Evolutionary conservation across 2,888 invertebrate species (phyloP).

Genomic region (Lamellibrachia satsuma): DNA sequence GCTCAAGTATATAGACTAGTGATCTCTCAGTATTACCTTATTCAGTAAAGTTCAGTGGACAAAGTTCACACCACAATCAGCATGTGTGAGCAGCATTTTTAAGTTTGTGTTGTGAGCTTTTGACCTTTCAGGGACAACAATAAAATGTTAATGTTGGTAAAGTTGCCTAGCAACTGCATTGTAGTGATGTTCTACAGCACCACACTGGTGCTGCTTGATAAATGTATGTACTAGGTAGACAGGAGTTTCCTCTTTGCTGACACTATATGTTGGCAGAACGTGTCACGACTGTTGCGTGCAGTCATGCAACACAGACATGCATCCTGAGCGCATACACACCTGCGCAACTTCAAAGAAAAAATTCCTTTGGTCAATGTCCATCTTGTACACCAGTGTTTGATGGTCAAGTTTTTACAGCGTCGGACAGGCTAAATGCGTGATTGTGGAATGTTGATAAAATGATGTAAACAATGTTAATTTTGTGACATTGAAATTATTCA

Average conservation of each 20-base stretch:
- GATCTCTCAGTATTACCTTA: neutral
- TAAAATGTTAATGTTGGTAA: neutral
- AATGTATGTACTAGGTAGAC: neutral
- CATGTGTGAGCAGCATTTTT: neutral
- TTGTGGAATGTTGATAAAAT: neutral
- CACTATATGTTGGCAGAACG: neutral
- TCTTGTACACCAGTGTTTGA: neutral
- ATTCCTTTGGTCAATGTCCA: neutral
- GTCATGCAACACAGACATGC: neutral
- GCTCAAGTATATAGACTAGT: neutral
- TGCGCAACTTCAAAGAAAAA: neutral
- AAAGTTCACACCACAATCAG: neutral
- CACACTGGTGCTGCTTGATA: neutral
- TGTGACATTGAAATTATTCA: neutral
- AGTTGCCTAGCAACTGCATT: neutral
- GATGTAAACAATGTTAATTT: neutral
- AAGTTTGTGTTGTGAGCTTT: neutral
- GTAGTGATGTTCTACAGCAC: neutral
- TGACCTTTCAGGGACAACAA: neutral
- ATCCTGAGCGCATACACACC: neutral
- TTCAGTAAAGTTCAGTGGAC: neutral
- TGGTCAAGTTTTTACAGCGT: neutral
- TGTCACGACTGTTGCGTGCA: neutral
- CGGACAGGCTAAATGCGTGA: neutral
- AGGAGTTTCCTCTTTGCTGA: neutral